These are phyloP conservation scores for Emydoidea blandingii DNA, from an alignment of 2,797 vertebrate species.

Conservation along the genomic window DNA sequence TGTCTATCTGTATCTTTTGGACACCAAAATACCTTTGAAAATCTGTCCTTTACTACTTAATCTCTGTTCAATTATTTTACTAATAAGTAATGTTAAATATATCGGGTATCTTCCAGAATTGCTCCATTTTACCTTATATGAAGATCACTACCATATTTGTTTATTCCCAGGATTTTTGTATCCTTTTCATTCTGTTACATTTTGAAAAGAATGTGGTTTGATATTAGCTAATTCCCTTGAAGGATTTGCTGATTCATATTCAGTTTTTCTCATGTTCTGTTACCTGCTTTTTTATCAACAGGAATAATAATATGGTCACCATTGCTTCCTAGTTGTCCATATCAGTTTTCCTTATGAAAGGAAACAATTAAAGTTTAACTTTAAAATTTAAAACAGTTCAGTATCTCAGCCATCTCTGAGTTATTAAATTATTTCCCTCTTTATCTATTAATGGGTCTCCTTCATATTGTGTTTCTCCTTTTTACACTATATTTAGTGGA, in stretches of 20 bases:
- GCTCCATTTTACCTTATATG: background rate
- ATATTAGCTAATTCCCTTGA: background rate
- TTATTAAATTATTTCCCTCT: background rate
- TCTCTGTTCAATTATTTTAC: background rate
- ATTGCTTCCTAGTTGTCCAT: background rate
- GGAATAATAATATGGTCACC: background rate
- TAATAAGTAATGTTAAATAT: background rate
- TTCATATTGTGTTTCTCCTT: background rate
- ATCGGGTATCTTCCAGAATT: background rate
- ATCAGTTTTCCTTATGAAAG: too few relatives aligned
- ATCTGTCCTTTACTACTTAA: background rate
- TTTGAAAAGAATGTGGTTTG: background rate
- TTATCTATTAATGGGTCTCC: background rate
- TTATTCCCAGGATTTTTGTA: background rate
- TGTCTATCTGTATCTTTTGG: background rate
- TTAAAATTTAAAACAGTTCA: background rate
- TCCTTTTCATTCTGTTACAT: background rate
- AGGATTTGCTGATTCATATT: background rate
- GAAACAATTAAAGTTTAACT: too few relatives aligned
- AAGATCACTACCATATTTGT: background rate
- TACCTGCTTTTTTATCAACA: background rate
- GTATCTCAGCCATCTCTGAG: background rate
- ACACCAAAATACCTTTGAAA: background rate
- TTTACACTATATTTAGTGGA: rapidly evolving
- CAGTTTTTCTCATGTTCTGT: background rate